Evolutionary conservation across 1,140 invertebrate genomes (phyloP).

Genomic region (Zaprionus davidi): DNA sequence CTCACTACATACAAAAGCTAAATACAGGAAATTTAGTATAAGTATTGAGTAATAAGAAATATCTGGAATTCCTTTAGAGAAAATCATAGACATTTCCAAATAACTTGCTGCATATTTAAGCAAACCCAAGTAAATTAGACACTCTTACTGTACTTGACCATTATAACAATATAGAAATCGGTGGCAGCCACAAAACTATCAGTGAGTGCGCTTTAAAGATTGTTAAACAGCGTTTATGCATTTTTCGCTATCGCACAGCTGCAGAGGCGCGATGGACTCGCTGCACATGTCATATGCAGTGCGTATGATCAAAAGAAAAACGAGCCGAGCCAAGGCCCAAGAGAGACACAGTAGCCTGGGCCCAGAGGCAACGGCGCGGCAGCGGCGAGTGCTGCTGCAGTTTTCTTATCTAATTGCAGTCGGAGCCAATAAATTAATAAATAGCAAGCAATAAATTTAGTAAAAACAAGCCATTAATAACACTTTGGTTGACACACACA

Average conservation of each 20-base stretch:
- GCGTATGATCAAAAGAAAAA: slow-evolving; percentile 52
- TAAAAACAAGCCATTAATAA: slow-evolving; percentile 83
- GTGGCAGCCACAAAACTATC: not conserved
- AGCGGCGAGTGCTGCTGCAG: slow-evolving; percentile 48
- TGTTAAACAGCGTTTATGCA: slow-evolving; percentile 28
- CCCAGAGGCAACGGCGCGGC: not conserved
- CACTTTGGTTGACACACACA: slow-evolving; percentile 74
- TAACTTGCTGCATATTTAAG: not conserved
- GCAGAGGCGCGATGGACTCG: slow-evolving; percentile 4
- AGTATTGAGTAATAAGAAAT: fast-evolving
- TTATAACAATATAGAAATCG: not conserved
- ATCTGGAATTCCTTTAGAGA: too few species aligned
- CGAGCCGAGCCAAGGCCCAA: slow-evolving; percentile 32
- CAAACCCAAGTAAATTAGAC: not conserved
- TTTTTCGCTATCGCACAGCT: slow-evolving; percentile 62
- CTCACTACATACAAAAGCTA: too few species aligned
- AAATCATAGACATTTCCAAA: too few species aligned
- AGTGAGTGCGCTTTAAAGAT: slow-evolving; percentile 22
- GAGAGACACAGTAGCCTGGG: slow-evolving; percentile 6
- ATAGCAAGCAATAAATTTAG: slow-evolving; percentile 82
- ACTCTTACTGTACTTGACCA: not conserved
- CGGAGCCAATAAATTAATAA: slow-evolving; percentile 82
- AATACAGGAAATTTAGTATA: too few species aligned
- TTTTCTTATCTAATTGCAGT: slow-evolving; percentile 82
- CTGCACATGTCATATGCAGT: slow-evolving; percentile 51